Evolutionary conservation across 2,113 vertebrate species (phyloP).

Genomic region (Rallus limicola): DNA sequence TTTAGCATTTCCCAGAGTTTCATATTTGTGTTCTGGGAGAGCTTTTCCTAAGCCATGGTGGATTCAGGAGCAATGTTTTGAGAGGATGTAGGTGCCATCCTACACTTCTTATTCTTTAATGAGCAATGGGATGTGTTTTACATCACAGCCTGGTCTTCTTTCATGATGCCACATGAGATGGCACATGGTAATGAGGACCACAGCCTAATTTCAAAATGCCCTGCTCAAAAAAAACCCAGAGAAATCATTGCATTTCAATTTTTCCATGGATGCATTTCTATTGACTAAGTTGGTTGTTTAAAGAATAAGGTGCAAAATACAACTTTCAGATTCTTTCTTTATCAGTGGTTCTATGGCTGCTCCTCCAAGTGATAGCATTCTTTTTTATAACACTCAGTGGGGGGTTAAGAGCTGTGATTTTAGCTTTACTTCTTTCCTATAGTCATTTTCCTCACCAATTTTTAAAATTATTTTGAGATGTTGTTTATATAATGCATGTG

Average conservation of each 20-base stretch:
- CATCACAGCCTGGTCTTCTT: not conserved
- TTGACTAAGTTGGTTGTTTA: not conserved
- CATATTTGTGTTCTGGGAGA: rapidly evolving
- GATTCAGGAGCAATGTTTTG: not conserved
- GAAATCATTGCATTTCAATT: not conserved
- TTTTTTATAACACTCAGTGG: not conserved
- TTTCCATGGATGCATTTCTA: not conserved
- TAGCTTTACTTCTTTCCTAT: not conserved
- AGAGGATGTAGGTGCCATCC: not conserved
- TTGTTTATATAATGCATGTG: not conserved
- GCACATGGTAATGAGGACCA: not conserved
- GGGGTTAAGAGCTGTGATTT: not conserved
- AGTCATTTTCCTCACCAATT: not conserved
- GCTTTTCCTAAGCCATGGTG: not conserved
- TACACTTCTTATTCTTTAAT: not conserved
- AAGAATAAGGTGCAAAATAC: not conserved
- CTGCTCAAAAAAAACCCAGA: too few relatives aligned
- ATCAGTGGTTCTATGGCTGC: not conserved
- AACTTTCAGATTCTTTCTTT: not conserved
- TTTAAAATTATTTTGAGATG: not conserved
- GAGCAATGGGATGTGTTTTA: not conserved
- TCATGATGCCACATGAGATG: not conserved
- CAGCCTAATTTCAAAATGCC: not conserved
- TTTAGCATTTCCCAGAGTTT: not conserved
- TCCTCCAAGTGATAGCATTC: not conserved